Evolutionary conservation across 2,888 invertebrate genomes (phyloP), one percentile per base, ranked within the genome.

Genomic region (Caenorhabditis uteleia): DNA sequence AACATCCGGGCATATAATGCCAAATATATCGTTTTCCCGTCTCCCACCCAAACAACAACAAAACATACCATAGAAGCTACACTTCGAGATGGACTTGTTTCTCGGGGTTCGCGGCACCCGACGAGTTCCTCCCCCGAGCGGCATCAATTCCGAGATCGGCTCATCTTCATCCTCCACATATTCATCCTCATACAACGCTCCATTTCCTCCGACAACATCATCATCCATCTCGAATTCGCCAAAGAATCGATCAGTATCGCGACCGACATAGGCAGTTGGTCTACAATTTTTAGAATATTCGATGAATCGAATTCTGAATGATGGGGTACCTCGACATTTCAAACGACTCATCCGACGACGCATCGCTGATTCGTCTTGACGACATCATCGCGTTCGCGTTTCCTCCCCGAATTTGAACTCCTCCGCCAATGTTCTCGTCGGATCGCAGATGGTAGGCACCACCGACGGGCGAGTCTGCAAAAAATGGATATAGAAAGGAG

Each of bases 201-300:
- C 42, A 47, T 18, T 20, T 2, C 20, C 51, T 26, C 53, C 58
- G 1, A 29, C 48, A 4, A 31, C 51, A 16, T 62, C 56, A 27
- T 57, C 62, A 39, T 62, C 56, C 42, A 62, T 42, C 47, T 66
- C 65, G 16, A 59, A 59, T 36, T 66, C 65, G 43, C 62, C 62
- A 31, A 64, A 64, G 21, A 70, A 54, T 27, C 58, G 64, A 31
- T 70, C 70, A 23, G 68, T 68, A 44, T 70, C 70, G 26, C 70
- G 57, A 16, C 70, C 68, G 7, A 26, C 16, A 29, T 58, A 64
- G 21, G 34, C 38, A 5, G n/a, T n/a, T n/a, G 57, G 43, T 25
- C 61, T 39, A n/a, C 27, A 46, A 29, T 6, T 10, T n/a, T n/a
- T 5, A 34, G 7, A 14, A 14, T n/a, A 12, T 14, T 34, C 34